These are phyloP conservation scores for Ormyrus pomaceus DNA, from an alignment of 2,888 invertebrate genomes.

Conservation along the genomic window DNA sequence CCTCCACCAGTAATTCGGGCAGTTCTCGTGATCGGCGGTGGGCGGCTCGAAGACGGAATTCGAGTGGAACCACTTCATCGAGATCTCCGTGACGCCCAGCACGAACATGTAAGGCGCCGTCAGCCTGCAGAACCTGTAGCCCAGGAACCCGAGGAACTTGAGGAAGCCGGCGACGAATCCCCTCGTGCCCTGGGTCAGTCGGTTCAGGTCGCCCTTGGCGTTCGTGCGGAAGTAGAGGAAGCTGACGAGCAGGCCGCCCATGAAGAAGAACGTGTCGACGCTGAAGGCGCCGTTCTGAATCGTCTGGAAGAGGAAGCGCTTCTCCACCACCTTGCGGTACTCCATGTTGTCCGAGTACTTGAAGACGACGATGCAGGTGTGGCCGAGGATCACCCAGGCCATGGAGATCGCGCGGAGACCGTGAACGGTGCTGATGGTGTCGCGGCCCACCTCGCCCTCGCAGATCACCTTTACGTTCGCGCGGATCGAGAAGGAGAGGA, in stretches of 20 bases:
- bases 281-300: slow-evolving; percentile 75
- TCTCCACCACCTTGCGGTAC: slow-evolving; percentile 73
- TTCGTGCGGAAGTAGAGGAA: slow-evolving; percentile 88
- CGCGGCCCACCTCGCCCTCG: slow-evolving; percentile 72
- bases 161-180: slow-evolving; percentile 70
- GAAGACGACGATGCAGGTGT: slow-evolving; percentile 83
- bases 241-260: slow-evolving; percentile 87
- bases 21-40: slow-evolving; percentile 87
- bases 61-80: slow-evolving; percentile 90
- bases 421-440: slow-evolving; percentile 75
- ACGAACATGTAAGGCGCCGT: slow-evolving; percentile 90
- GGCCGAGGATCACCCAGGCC: slow-evolving; percentile 75
- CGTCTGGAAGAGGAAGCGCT: slow-evolving; percentile 74
- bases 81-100: slow-evolving; percentile 88
- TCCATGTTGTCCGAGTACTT: slow-evolving; percentile 88
- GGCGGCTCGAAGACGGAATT: slow-evolving; percentile 91
- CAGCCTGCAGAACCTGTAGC: slow-evolving; percentile 83
- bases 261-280: slow-evolving; percentile 76
- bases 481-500: slow-evolving; percentile 73
- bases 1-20: slow-evolving; percentile 92
- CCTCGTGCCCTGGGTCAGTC: slow-evolving; percentile 75
- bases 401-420: slow-evolving; percentile 74
- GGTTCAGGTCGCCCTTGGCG: slow-evolving; percentile 78
- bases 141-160: slow-evolving; percentile 85
- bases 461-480: slow-evolving; percentile 73